Evolutionary conservation across 2,797 vertebrate species (phyloP).

Genomic region (Amniataba percoides): DNA sequence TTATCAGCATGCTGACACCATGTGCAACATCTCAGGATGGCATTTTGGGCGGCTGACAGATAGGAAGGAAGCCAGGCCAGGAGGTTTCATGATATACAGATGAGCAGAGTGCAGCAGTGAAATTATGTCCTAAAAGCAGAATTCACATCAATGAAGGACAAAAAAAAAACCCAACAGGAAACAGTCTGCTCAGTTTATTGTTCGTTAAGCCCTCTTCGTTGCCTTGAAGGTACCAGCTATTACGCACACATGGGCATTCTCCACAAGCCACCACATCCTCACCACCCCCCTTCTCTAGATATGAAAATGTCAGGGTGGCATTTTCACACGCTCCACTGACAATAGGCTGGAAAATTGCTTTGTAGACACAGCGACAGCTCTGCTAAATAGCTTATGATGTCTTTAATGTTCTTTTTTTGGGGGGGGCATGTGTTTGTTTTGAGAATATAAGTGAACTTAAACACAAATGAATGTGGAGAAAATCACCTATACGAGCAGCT

Average conservation of each 20-base stretch:
- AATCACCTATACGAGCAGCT: too few species aligned
- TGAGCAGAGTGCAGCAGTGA: not conserved
- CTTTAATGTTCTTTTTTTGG: slow-evolving; percentile 4
- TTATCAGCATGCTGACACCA: slow-evolving; percentile 56
- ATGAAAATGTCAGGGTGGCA: slow-evolving; percentile 64
- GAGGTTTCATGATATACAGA: slow-evolving; percentile 17
- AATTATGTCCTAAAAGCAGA: not conserved
- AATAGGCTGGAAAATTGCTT: slow-evolving; percentile 30
- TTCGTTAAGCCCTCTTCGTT: slow-evolving; percentile 8
- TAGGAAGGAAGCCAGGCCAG: slow-evolving; percentile 25
- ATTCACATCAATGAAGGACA: not conserved
- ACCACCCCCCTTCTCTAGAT: slow-evolving; percentile 29
- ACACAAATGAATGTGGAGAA: not conserved
- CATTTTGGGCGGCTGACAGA: slow-evolving; percentile 43
- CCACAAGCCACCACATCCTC: not conserved
- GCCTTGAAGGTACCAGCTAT: slow-evolving; percentile 1
- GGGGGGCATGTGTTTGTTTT: not conserved
- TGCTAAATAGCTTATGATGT: slow-evolving; percentile 1
- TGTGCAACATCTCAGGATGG: slow-evolving; percentile 38
- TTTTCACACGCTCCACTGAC: slow-evolving; percentile 34
- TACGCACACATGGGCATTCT: not conserved
- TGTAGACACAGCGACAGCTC: slow-evolving; percentile 7
- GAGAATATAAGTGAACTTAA: not conserved
- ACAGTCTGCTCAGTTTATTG: not conserved
- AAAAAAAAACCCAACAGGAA: not conserved